Conservation (phyloP, 2,888 invertebrate genomes). For the Luperina nickerlii region DNA sequence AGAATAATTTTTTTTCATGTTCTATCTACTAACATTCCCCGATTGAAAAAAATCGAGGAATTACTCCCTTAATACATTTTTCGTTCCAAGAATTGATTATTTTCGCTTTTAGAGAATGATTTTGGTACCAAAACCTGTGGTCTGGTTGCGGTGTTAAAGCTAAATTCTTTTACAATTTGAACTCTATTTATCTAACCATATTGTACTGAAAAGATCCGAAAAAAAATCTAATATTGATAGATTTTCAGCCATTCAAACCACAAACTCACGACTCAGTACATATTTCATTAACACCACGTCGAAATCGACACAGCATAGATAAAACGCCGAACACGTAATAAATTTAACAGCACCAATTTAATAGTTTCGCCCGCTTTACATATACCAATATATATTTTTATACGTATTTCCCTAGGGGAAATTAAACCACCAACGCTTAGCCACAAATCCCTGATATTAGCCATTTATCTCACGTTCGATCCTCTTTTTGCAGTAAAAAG, state of each 20-base stretch:
- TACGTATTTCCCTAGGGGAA: conserved; percentile 57
- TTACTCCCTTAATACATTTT: neutral
- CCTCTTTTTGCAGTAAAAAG: conserved; percentile 63
- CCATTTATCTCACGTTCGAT: conserved; percentile 70
- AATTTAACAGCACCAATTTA: conserved; percentile 49
- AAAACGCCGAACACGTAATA: conserved; percentile 34
- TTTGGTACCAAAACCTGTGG: neutral
- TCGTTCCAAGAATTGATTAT: neutral
- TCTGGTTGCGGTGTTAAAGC: neutral
- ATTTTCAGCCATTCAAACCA: neutral
- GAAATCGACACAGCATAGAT: conserved; percentile 17
- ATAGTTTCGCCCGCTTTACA: conserved; percentile 52
- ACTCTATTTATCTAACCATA: neutral
- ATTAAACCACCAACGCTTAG: conserved; percentile 51
- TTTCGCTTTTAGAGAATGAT: neutral
- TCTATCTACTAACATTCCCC: too few species aligned
- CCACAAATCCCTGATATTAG: conserved; percentile 62
- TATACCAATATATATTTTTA: conserved; percentile 31
- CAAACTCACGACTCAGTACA: conserved; percentile 5
- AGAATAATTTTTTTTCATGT: conserved; percentile 11
- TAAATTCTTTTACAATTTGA: neutral
- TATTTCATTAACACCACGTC: conserved; percentile 30
- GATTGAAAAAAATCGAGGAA: neutral
- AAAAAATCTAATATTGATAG: neutral
- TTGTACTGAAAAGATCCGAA: neutral